Conservation (phyloP, 2,888 invertebrate species). For the Troides aeacus region DNA sequence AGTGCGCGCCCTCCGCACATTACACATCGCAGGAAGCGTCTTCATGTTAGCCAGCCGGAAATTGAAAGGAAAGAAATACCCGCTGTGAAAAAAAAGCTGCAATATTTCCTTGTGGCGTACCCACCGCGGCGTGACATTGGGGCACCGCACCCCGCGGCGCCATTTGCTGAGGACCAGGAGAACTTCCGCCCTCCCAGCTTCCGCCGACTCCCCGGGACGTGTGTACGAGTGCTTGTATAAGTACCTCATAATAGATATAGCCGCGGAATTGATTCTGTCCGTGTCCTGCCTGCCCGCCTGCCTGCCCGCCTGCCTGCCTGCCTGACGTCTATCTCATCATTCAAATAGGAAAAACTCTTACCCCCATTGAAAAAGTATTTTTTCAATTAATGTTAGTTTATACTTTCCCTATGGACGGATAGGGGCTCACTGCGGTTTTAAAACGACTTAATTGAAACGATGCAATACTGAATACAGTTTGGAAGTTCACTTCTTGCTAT, state of each 20-base stretch:
- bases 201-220: slow-evolving; percentile 40
- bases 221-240: slow-evolving; percentile 22
- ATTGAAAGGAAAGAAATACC: slow-evolving; percentile 39
- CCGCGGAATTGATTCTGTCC: slow-evolving; percentile 30
- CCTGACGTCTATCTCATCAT: too few relatives aligned
- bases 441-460: too few relatives aligned
- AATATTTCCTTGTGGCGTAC: slow-evolving; percentile 41
- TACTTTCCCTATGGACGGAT: too few relatives aligned
- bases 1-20: background rate
- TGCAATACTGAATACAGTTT: too few relatives aligned
- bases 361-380: too few relatives aligned
- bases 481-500: too few relatives aligned
- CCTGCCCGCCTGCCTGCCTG: too few relatives aligned
- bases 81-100: slow-evolving; percentile 40
- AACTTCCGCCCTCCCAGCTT: slow-evolving; percentile 50
- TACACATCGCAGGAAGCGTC: slow-evolving; percentile 10
- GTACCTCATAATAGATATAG: slow-evolving; percentile 22
- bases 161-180: slow-evolving; percentile 62
- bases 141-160: slow-evolving; percentile 52
- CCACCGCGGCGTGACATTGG: slow-evolving; percentile 45
- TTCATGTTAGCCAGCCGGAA: slow-evolving; percentile 33
- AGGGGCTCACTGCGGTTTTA: too few relatives aligned
- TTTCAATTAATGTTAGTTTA: too few relatives aligned
- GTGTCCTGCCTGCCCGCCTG: too few relatives aligned
- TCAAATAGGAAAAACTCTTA: too few relatives aligned